Percentiles rank a stretch among this genome's conserved stretches.
These are phyloP conservation scores for Asobara japonica DNA, from an alignment of 1,140 invertebrate species.

Conservation along the genomic window DNA sequence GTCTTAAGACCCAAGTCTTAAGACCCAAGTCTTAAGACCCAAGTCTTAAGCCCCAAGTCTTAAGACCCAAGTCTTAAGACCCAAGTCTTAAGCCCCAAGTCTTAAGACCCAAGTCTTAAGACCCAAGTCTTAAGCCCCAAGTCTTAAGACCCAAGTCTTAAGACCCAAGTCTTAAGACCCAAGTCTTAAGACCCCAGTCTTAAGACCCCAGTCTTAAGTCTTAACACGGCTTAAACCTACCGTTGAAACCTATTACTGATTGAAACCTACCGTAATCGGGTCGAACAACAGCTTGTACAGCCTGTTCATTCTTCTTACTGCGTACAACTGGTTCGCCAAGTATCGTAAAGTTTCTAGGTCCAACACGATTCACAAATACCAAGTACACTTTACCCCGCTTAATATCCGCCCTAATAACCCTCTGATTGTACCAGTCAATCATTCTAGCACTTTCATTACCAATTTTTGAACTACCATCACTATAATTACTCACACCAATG, in stretches of 20 bases:
- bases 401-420: slow-evolving; percentile 69
- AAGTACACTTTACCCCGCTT: slow-evolving; percentile 73
- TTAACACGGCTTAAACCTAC: neutral
- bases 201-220: no score
- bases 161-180: no score
- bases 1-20: no score
- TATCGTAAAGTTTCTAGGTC: slow-evolving; percentile 73
- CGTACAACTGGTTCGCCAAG: slow-evolving; percentile 70
- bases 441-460: slow-evolving; percentile 11
- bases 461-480: neutral
- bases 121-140: no score
- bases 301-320: slow-evolving; percentile 67
- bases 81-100: no score
- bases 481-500: slow-evolving; percentile 33
- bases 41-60: no score
- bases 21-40: no score
- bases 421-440: slow-evolving; percentile 55
- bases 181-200: no score
- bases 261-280: slow-evolving; percentile 70
- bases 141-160: no score
- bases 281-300: slow-evolving; percentile 69
- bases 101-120: no score
- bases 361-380: slow-evolving; percentile 74
- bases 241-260: neutral
- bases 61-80: no score